phyloP scores from a whole-genome alignment of 2,797 vertebrate species.

The Urocyon cinereoargenteus region DNA sequence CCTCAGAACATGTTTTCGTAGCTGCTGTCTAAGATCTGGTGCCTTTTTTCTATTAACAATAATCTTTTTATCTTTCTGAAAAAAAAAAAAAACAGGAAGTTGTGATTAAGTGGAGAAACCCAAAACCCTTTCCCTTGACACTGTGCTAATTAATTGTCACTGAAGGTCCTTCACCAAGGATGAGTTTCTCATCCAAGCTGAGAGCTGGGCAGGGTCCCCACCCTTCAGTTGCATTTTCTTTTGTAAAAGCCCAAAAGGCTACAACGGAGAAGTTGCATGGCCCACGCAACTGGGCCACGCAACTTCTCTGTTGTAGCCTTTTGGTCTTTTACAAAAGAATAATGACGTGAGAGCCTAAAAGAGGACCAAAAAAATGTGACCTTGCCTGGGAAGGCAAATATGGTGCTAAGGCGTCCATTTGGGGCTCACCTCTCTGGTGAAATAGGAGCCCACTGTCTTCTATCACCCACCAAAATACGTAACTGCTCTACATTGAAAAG shows the following conservation, averaged over 20 bases:
- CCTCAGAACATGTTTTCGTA: slow-evolving; percentile 31
- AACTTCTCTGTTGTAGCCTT: not conserved
- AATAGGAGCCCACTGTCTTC: not conserved
- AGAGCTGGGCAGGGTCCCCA: not conserved
- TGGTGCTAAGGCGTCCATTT: not conserved
- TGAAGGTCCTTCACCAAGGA: not conserved
- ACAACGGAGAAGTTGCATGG: no score
- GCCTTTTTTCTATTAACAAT: slow-evolving; percentile 54
- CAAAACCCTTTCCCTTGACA: not conserved
- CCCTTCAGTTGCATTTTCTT: not conserved
- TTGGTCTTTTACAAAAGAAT: not conserved
- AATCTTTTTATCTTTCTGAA: slow-evolving; percentile 1
- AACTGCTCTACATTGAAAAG: not conserved
- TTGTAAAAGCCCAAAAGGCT: no score
- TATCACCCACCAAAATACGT: not conserved
- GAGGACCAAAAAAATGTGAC: not conserved
- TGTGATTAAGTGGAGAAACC: slow-evolving; percentile 48
- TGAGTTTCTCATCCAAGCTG: not conserved
- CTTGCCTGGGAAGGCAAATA: not conserved
- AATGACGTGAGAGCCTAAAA: not conserved
- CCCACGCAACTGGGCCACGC: not conserved
- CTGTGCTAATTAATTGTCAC: not conserved
- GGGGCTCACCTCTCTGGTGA: not conserved
- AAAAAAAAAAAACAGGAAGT: slow-evolving; percentile 23
- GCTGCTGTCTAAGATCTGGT: not conserved